Evolutionary conservation across 2,888 invertebrate genomes (phyloP), one percentile per base, ranked within the genome.

Genomic region (Ennomos erosarius): DNA sequence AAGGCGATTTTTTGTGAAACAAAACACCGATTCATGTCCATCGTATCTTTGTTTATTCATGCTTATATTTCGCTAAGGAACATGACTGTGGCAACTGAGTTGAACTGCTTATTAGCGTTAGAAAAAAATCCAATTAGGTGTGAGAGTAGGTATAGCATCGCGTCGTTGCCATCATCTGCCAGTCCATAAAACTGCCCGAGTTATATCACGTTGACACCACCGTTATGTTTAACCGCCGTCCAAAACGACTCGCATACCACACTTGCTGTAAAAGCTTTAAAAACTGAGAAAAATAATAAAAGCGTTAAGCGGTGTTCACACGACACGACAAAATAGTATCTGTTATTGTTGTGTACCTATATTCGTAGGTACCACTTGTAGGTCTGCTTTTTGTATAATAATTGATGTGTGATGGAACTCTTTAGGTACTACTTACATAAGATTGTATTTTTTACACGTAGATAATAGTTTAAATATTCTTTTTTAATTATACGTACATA

Each of bases 211-310:
- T 72, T 69, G 70, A 63, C 69, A 71, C 65, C 68, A 71, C 75
- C 74, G 78, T 79, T 78, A 81, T 75, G 58, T 75, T 78, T 68
- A 70, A 72, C 72, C 70, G 69, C 70, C 68, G 69, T 63, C 69
- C 62, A 65, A 71, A 74, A 71, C 62, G 65, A 62, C 67, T 56
- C 48, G 50, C 66, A 65, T 64, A 65, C 62, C 67, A 57, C 61
- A 70, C 69, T 67, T 70, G 71, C 69, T 70, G 68, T 70, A 71
- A 77, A 73, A 68, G 58, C 66, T 74, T 73, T 70, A 70, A 72
- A 73, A 72, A 59, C 64, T 70, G 61, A 65, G 65, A 73, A 70
- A 70, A 75, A 76, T 78, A 78, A 79, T 75, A 76, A 77, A 76
- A 76, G 62, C 57, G 56, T 78, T 47, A 51, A 57, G 54, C 55